Percentiles rank a stretch among this genome's conserved stretches.
phyloP scores from a whole-genome alignment of 2,113 vertebrate genomes.

The Otolemur garnettii region DNA sequence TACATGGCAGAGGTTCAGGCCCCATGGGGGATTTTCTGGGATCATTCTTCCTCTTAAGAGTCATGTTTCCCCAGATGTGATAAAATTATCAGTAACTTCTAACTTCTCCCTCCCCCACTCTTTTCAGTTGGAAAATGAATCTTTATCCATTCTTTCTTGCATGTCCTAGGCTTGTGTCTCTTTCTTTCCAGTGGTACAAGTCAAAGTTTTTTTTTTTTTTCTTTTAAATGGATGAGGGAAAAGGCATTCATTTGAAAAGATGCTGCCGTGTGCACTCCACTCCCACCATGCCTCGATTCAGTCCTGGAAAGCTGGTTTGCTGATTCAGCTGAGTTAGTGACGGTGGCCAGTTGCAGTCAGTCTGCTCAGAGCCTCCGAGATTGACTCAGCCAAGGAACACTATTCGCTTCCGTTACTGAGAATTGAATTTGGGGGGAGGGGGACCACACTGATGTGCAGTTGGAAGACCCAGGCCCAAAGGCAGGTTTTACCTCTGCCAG shows the following conservation, averaged over 20 bases:
- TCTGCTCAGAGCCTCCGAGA: neutral
- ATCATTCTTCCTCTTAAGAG: constrained; percentile 45
- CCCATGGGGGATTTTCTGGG: constrained; percentile 49
- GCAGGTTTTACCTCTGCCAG: neutral
- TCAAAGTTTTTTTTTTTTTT: neutral
- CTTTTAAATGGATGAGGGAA: neutral
- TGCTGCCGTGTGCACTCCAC: no score
- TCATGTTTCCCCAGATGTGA: constrained; percentile 56
- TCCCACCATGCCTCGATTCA: neutral
- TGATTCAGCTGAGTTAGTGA: neutral
- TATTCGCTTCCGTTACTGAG: neutral
- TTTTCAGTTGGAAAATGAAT: neutral
- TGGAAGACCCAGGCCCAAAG: neutral
- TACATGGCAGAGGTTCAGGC: constrained; percentile 64
- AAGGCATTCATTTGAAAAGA: neutral
- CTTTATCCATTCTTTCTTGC: neutral
- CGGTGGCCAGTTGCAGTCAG: neutral
- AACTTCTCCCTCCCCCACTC: neutral
- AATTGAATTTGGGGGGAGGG: neutral
- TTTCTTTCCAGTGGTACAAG: neutral
- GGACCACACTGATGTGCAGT: rapidly evolving
- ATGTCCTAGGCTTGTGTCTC: neutral
- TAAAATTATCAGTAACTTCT: constrained; percentile 63
- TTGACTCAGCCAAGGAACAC: neutral
- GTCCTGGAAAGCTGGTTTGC: neutral